These are phyloP conservation scores for Sternotherus odoratus DNA, from an alignment of 2,797 vertebrate genomes.

Conservation along the genomic window DNA sequence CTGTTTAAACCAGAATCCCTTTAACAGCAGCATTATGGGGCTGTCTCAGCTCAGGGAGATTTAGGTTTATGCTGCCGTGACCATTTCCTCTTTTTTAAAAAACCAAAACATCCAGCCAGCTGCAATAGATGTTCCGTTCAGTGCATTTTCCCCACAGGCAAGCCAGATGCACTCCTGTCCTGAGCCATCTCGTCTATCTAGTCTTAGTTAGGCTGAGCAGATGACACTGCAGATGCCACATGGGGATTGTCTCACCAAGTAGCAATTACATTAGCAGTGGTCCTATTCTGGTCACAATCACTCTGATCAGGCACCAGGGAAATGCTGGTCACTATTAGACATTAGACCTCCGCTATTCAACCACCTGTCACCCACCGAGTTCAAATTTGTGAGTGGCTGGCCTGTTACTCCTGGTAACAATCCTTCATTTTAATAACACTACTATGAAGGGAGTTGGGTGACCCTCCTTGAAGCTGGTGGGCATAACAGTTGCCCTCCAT, in stretches of 20 bases:
- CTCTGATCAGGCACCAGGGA: not conserved
- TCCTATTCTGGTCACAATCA: not conserved
- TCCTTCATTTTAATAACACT: not conserved
- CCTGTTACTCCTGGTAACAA: not conserved
- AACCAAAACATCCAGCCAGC: not conserved
- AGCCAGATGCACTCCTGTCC: not conserved
- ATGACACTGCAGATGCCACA: not conserved
- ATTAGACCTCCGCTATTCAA: too few species aligned
- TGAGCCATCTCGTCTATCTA: not conserved
- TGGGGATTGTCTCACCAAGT: not conserved
- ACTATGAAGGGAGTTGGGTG: not conserved
- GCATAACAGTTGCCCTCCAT: not conserved
- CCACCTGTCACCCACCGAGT: not conserved
- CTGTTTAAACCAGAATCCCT: not conserved
- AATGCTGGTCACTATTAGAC: not conserved
- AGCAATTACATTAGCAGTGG: not conserved
- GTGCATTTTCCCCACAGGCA: not conserved
- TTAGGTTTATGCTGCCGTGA: not conserved
- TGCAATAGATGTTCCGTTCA: not conserved
- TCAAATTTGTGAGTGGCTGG: not conserved
- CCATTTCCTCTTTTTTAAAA: not conserved
- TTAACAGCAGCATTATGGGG: not conserved
- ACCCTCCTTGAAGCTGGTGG: not conserved
- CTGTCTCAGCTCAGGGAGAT: not conserved
- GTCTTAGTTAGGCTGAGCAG: not conserved